Conservation (phyloP, 2,113 vertebrate species). For the Tragelaphus strepsiceros region DNA sequence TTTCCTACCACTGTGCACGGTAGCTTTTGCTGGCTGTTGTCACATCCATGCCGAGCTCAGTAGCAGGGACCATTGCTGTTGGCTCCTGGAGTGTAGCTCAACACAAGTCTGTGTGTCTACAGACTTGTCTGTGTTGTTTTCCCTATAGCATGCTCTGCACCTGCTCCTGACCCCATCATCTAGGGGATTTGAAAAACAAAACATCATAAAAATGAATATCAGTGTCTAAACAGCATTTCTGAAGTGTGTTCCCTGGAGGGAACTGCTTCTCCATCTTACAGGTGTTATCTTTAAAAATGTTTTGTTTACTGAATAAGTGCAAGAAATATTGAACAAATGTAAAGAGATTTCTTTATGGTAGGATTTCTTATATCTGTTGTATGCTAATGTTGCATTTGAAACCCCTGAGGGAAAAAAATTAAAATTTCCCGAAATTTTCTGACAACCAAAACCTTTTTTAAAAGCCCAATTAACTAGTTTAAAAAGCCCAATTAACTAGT, state of each 20-base stretch:
- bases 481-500: background rate
- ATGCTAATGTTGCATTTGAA: background rate
- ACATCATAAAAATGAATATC: background rate
- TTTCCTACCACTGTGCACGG: too few species aligned
- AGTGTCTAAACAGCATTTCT: background rate
- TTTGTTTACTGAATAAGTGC: background rate
- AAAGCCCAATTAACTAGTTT: background rate
- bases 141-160: background rate
- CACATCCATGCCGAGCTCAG: background rate
- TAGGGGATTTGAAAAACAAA: background rate
- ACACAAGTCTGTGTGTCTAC: background rate
- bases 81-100: background rate
- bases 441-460: background rate
- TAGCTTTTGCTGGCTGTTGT: background rate
- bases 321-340: background rate
- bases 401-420: background rate
- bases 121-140: background rate
- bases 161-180: background rate
- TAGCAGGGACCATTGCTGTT: background rate
- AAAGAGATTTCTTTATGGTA: background rate
- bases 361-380: background rate
- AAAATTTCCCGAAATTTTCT: background rate
- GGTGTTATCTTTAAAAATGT: background rate
- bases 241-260: background rate
- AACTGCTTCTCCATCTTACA: background rate